Percentiles rank a stretch among this genome's conserved stretches.
phyloP scores from a whole-genome alignment of 2,797 vertebrate genomes.

The Corythornis leucogaster region DNA sequence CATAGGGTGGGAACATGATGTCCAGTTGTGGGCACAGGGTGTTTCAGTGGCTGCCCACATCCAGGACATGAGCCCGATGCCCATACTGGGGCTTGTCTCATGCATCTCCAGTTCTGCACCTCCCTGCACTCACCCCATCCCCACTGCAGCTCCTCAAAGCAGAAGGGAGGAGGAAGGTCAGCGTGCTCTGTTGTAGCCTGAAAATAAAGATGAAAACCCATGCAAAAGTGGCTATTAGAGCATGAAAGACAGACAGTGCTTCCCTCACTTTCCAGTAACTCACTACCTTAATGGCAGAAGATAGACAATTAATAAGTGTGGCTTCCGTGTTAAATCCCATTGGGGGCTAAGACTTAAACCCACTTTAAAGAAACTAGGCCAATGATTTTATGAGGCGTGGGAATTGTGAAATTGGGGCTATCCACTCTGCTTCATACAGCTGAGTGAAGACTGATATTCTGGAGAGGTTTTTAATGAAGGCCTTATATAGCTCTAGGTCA shows the following conservation, averaged over 20 bases:
- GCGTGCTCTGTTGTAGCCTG: not conserved
- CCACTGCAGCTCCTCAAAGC: not conserved
- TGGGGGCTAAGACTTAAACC: conserved; percentile 35
- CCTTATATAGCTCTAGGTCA: conserved; percentile 51
- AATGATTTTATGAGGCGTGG: conserved; percentile 44
- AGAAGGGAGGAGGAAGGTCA: not conserved
- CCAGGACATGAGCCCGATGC: not conserved
- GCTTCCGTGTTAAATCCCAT: conserved; percentile 18
- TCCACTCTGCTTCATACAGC: conserved; percentile 17
- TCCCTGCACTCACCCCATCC: not conserved
- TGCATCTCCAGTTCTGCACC: not conserved
- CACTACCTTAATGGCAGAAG: not conserved
- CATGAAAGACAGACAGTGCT: not conserved
- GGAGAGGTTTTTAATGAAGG: conserved; percentile 50
- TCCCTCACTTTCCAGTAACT: conserved; percentile 23
- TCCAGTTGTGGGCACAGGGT: fast-evolving
- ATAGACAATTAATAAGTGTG: conserved; percentile 21
- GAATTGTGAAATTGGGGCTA: conserved; percentile 49
- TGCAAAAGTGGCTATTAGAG: not conserved
- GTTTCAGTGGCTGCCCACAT: not conserved
- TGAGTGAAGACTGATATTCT: conserved; percentile 22
- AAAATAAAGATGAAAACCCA: not conserved
- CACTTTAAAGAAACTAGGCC: conserved; percentile 60
- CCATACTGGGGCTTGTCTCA: fast-evolving
- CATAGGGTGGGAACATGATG: not conserved